Conservation (phyloP, 2,113 vertebrate species). For the Heteronetta atricapilla region DNA sequence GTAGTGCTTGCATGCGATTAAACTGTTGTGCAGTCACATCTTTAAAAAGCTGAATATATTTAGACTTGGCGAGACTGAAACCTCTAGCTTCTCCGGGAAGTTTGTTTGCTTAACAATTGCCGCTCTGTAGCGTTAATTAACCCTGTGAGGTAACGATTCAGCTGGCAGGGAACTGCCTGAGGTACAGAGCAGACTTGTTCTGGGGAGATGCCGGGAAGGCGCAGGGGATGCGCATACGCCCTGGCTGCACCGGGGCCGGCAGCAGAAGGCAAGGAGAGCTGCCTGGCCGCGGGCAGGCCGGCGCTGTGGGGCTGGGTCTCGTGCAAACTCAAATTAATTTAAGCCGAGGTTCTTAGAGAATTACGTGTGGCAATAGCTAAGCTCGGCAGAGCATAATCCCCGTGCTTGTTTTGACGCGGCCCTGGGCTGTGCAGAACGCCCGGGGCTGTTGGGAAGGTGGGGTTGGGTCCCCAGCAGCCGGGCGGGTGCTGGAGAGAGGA, state of each 20-base stretch:
- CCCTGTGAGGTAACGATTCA: neutral
- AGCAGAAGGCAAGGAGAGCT: neutral
- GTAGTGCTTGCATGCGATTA: neutral
- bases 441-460: neutral
- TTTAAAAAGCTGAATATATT: neutral
- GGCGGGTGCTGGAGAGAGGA: accelerated
- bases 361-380: neutral
- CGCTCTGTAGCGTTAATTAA: neutral
- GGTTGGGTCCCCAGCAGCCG: accelerated
- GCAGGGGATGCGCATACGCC: accelerated
- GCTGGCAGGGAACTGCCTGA: neutral
- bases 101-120: neutral
- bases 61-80: neutral
- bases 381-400: neutral
- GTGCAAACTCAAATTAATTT: neutral
- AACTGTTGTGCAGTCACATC: neutral
- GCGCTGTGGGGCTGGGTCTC: neutral
- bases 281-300: neutral
- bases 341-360: neutral
- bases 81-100: neutral
- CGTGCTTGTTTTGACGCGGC: accelerated
- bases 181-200: neutral
- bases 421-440: no score
- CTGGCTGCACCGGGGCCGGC: neutral
- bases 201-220: neutral